Base-by-base conservation (phyloP, 1,140 invertebrate genomes). In the Metaphire vulgaris region DNA sequence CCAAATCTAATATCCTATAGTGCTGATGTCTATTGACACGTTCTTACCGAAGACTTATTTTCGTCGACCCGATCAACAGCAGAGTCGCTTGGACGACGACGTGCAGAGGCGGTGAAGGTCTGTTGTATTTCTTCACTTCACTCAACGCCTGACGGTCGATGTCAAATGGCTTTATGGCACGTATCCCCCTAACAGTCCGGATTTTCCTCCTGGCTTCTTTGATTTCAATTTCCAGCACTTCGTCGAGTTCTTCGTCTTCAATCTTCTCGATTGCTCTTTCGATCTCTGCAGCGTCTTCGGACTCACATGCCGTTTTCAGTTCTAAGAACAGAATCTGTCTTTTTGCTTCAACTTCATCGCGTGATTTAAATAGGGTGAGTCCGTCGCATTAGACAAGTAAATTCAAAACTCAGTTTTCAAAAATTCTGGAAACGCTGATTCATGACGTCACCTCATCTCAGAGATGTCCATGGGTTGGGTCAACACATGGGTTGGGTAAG, bases 71-170 rank as follows among this genome's bases (percentile, higher is more conserved):
- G 0, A 78, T 31, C 30, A 78, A 41, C 31, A 78, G 41, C 26
- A 78, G 67, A 1, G 68, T 34, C 26, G 73, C 73, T 64, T 75
- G 66, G 28, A 78, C 69, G 34, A 78, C 74, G 32, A 71, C 14
- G 56, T 78, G 77, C 15, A 78, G n/a, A 16, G 32, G 28, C 16
- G 73, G 32, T 34, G 73, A 32, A n/a, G 77, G 77, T 14, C 64
- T 31, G 1, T 21, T 29, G 68, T 75, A 75, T 6, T 68, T 72
- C 21, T 72, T 74, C 14, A 78, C 67, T 41, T 78, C 77, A 33
- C 66, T 32, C 67, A 78, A 76, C 2, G 77, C 74, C 21, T 69
- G 74, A 32, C 66, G 56, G 41, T 77, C 76, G 41, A 77, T 74
- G 70, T 77, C 67, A n/a, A 77, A 56, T 56, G 41, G 41, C 21